Evolutionary conservation across 1,140 invertebrate genomes (phyloP).

Genomic region (Coptotermes formosanus): DNA sequence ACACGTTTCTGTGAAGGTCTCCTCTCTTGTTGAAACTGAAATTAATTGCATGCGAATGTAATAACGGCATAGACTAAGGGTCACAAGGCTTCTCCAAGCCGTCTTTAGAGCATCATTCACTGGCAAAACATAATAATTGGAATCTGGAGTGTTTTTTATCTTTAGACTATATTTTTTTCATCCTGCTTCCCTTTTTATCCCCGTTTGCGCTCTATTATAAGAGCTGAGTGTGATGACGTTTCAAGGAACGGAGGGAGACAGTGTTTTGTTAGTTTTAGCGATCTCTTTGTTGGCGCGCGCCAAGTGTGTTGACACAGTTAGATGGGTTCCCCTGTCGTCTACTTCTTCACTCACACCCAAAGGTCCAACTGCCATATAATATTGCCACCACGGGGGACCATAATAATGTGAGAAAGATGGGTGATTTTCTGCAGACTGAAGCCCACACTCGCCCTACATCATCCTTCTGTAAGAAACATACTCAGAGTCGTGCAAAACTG

Average conservation of each 20-base stretch:
- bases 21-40: too few species aligned
- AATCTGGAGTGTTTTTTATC: background rate
- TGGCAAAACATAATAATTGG: conserved; percentile 7
- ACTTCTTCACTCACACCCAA: too few species aligned
- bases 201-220: background rate
- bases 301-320: conserved; percentile 4
- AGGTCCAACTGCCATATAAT: too few species aligned
- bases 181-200: background rate
- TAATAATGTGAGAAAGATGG: conserved; percentile 12
- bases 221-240: background rate
- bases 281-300: conserved; percentile 12
- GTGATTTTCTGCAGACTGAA: background rate
- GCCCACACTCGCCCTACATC: too few species aligned
- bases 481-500: too few species aligned
- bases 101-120: background rate
- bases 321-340: background rate
- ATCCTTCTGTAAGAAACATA: too few species aligned
- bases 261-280: conserved; percentile 15
- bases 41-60: too few species aligned
- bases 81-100: too few species aligned
- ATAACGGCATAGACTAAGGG: too few species aligned
- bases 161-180: background rate
- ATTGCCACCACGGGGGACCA: background rate
- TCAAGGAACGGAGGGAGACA: too few species aligned
- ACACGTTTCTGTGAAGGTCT: too few species aligned